Evolutionary conservation across 2,888 invertebrate genomes (phyloP), one percentile per base, ranked within the genome.

Genomic region (Euspilapteryx auroguttella): DNA sequence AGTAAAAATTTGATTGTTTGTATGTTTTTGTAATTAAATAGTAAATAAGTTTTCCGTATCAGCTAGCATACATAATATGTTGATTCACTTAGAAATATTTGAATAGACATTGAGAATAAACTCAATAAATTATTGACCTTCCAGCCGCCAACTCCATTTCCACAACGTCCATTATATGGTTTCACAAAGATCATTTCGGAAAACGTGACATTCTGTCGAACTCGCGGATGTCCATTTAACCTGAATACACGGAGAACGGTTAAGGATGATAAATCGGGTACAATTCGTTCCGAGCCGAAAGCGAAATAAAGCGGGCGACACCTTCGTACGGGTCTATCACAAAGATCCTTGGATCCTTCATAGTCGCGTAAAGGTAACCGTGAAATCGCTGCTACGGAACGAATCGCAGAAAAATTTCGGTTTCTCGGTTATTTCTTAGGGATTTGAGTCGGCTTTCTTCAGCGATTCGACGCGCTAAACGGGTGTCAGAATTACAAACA

Each of bases 391-490:
- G 40, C 38, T 40, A 51, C 57, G 73, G 55, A 53, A 49, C 77
- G 68, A 77, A 77, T 76, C 52, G 71, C 73, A 64, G 73, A 71
- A 76, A 75, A 71, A 73, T 76, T 68, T 66, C 65, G 76, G 77
- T 77, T 77, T 75, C 68, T 75, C 76, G 77, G 73, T 76, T 69
- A 68, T 75, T 76, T 76, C 77, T 76, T 71, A 63, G 47, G 58
- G 65, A 76, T 77, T 77, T 75, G 63, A 63, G 76, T 71, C 73
- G 75, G 55, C 68, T 77, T 77, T 77, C 77, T 76, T 68, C 75
- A 55, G 37, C 42, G 49, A 77, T 77, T 76, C 51, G 73, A 47
- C 40, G 37, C 64, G 73, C 61, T 61, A 55, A 56, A 75, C 71
- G 71, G 69, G 59, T 68, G 71, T 73, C 62, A 68, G 68, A 36